Evolutionary conservation across 2,113 vertebrate genomes (phyloP).

Genomic region (Tiliqua scincoides): DNA sequence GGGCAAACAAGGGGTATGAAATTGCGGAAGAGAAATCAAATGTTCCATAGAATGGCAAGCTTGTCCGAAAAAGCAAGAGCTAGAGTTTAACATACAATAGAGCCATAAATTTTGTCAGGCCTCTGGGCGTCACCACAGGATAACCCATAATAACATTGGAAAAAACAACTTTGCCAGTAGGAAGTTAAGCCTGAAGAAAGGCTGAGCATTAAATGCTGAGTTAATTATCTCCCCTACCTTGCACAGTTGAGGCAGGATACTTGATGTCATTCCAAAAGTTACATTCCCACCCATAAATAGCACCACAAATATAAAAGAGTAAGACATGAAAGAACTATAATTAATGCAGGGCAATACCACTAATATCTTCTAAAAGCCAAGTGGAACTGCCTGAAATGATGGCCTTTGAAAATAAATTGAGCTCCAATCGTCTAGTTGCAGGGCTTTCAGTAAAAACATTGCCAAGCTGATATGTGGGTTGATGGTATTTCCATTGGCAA

Average conservation of each 20-base stretch:
- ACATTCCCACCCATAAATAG: neutral
- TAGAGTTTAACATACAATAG: too few relatives aligned
- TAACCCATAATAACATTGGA: neutral
- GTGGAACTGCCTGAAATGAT: conserved; percentile 60
- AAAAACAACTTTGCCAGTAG: neutral
- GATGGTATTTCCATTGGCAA: conserved; percentile 57
- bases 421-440: conserved; percentile 56
- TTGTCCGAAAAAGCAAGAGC: neutral
- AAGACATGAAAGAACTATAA: conserved; percentile 17
- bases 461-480: conserved; percentile 47
- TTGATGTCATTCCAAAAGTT: conserved; percentile 21
- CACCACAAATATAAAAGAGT: conserved; percentile 39
- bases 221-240: conserved; percentile 2
- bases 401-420: conserved; percentile 58
- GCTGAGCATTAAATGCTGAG: neutral
- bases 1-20: neutral
- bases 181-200: neutral
- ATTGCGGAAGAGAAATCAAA: neutral
- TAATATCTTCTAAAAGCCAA: conserved; percentile 42
- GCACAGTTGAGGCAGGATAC: neutral
- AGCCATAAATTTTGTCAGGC: neutral
- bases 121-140: neutral
- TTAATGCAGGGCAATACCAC: conserved; percentile 32
- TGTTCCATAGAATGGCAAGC: too few relatives aligned
- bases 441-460: conserved; percentile 54